A percentile compares a stretch with the other conserved stretches of the same genome.
Conservation (phyloP, 2,797 vertebrate species). For the Anas acuta region DNA sequence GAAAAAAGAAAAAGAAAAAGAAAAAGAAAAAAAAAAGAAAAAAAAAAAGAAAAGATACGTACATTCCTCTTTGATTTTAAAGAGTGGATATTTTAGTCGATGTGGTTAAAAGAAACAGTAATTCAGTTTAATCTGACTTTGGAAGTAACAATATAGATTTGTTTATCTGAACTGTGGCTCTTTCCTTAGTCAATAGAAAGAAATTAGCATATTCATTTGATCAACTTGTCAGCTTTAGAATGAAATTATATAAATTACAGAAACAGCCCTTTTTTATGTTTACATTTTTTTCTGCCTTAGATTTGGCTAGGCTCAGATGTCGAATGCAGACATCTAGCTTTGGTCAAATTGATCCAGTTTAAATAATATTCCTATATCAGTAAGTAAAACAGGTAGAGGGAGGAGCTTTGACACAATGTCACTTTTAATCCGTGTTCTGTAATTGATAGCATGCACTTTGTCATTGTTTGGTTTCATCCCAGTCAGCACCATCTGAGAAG, state of each 20-base stretch:
- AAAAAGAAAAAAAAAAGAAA: no score
- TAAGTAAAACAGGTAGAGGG: background rate
- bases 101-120: accelerated
- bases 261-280: background rate
- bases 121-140: background rate
- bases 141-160: background rate
- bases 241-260: background rate
- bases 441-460: background rate
- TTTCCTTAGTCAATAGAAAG: accelerated
- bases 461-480: background rate
- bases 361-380: background rate
- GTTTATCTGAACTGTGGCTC: accelerated
- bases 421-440: background rate
- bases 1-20: background rate
- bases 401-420: background rate
- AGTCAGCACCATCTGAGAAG: background rate
- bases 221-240: background rate
- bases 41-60: no score
- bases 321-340: background rate
- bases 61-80: accelerated
- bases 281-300: background rate
- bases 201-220: background rate
- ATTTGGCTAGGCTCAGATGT: background rate
- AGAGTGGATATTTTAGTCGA: background rate
- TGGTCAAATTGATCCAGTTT: background rate